Base-by-base conservation (phyloP, 2,113 vertebrate genomes). In the Eupsittula cactorum region DNA sequence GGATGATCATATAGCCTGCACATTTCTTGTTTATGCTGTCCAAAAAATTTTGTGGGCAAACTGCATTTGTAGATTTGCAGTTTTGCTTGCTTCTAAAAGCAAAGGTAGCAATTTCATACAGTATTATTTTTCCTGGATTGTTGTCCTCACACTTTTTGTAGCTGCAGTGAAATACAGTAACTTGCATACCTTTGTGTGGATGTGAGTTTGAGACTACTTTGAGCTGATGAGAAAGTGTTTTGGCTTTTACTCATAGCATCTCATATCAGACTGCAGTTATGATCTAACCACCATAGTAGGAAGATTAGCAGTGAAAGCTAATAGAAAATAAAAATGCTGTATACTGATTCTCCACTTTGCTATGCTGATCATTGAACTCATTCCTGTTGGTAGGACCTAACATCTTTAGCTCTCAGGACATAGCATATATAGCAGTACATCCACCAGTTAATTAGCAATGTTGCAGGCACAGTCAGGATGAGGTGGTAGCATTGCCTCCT, bases 341-440 rank as follows among this genome's bases (percentile, higher is more conserved):
- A 4, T 15, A 23, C 35, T 33, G 67, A 24, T 44, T 81, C 39
- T 53, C 28, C 27, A 15, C 37, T 10, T 47, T 29, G 12, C 11
- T 31, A 8, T 19, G 16, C 46, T 68, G 39, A 46, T 84, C 70
- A 17, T 29, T 17, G 15, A 42, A 3, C 7, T 49, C 47, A 18
- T 80, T 79, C 24, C 78, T 76, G 57, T 3, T 37, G 65, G 10
- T 13, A 70, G n/a, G 25, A 65, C 42, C 29, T 42, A 16, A 23
- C 3, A 8, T 5, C 41, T 74, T 21, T n/a, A 27, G 31, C 29
- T 81, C 59, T 59, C 7, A 13, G 46, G 55, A 57, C 33, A 15
- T 49, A 57, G 25, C 29, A 57, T 12, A 10, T 0, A 0, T 68
- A 50, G 50, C 37, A 67, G 35, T 16, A 5, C 78, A 31, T 46